These are phyloP conservation scores for Corythucha ciliata DNA, from an alignment of 2,888 invertebrate species.

Conservation along the genomic window DNA sequence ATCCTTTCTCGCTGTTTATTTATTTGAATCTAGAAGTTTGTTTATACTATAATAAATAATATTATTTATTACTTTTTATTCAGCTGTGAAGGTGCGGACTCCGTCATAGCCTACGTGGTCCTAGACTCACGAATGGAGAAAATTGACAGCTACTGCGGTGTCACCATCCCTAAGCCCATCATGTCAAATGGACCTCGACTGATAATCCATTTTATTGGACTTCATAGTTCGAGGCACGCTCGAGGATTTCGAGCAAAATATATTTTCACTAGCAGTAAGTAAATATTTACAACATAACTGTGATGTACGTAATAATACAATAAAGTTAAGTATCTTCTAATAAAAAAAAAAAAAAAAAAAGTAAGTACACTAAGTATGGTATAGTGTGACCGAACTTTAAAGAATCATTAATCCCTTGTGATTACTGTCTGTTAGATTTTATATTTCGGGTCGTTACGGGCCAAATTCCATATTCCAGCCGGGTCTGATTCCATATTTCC, in stretches of 20 bases:
- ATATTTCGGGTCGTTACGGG: too few species aligned
- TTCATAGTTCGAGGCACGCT: conserved; percentile 64
- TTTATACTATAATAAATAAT: conserved; percentile 1
- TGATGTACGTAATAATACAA: too few species aligned
- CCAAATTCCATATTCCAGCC: too few species aligned
- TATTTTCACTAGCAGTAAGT: conserved; percentile 82
- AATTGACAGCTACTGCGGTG: conserved; percentile 80
- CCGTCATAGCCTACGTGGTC: conserved; percentile 70
- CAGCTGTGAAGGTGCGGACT: conserved; percentile 44
- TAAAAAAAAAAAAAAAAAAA: too few species aligned
- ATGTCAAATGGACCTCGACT: conserved; percentile 88
- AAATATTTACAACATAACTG: conserved; percentile 13
- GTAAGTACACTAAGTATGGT: too few species aligned
- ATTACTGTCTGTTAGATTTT: too few species aligned
- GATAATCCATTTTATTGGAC: conserved; percentile 74
- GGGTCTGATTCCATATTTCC: too few species aligned
- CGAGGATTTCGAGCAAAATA: conserved; percentile 83
- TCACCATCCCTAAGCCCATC: conserved; percentile 69
- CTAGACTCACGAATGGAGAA: conserved; percentile 57
- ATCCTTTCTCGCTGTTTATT: too few species aligned
- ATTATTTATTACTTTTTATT: neutral
- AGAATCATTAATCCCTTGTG: too few species aligned
- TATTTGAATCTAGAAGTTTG: neutral
- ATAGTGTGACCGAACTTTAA: too few species aligned
- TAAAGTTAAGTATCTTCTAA: too few species aligned